Percentiles rank a stretch among this genome's conserved stretches.
phyloP scores from a whole-genome alignment of 1,140 invertebrate species.

The Hylaeus volcanicus region DNA sequence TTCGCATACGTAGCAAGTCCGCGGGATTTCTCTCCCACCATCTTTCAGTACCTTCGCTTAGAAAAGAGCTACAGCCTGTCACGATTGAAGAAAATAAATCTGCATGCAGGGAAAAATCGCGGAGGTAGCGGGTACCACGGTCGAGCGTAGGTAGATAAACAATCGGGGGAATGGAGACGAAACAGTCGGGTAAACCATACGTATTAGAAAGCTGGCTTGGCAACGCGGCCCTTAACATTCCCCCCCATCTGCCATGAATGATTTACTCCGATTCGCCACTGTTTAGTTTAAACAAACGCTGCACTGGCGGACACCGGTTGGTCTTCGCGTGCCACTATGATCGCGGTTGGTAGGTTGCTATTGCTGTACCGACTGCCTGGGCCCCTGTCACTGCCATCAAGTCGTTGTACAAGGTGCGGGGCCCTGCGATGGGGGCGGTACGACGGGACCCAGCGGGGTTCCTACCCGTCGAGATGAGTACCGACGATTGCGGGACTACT shows the following conservation, averaged over 20 bases:
- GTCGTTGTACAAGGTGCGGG: slow-evolving; percentile 49
- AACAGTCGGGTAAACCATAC: slow-evolving; percentile 56
- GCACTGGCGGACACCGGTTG: slow-evolving; percentile 38
- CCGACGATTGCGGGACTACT: slow-evolving; percentile 69
- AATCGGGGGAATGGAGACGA: slow-evolving; percentile 42
- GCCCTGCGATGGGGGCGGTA: slow-evolving; percentile 52
- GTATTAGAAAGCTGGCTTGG: slow-evolving; percentile 58
- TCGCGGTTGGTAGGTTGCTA: slow-evolving; percentile 3
- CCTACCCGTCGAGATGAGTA: slow-evolving; percentile 73
- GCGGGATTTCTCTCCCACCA: no score
- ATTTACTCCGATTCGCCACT: slow-evolving; percentile 68
- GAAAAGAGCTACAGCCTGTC: slow-evolving; percentile 11
- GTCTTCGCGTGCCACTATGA: slow-evolving; percentile 51
- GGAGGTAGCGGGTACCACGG: no score
- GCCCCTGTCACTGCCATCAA: slow-evolving; percentile 60
- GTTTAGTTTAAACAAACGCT: slow-evolving; percentile 65
- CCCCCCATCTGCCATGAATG: slow-evolving; percentile 52
- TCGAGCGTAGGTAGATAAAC: background rate
- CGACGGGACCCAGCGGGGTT: slow-evolving; percentile 68
- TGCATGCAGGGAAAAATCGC: no score
- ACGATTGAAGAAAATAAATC: slow-evolving; percentile 11
- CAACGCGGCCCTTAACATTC: slow-evolving; percentile 46
- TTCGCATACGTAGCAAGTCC: no score
- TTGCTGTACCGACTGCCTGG: slow-evolving; percentile 29
- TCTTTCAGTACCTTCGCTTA: no score